Evolutionary conservation across 2,888 invertebrate species (phyloP).

Genomic region (Laothoe populi): DNA sequence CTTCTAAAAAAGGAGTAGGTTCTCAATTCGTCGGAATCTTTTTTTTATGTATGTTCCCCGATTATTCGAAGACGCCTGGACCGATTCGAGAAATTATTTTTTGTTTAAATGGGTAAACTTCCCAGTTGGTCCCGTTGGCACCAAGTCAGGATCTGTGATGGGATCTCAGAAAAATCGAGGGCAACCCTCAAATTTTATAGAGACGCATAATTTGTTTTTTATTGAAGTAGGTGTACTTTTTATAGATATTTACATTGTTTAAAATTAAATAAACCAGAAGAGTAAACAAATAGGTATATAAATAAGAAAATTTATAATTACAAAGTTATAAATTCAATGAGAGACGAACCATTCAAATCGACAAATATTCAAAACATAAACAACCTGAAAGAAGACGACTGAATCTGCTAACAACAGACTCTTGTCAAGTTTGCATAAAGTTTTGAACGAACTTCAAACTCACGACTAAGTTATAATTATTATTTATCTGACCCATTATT

Average conservation of each 20-base stretch:
- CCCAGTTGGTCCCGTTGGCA: no score
- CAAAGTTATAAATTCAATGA: background rate
- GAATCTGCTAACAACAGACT: slow-evolving; percentile 15
- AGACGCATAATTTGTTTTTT: no score
- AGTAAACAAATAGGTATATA: background rate
- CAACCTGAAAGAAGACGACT: background rate
- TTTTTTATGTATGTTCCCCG: no score
- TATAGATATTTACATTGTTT: background rate
- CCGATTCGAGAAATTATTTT: no score
- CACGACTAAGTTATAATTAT: slow-evolving; percentile 14
- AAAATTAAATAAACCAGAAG: background rate
- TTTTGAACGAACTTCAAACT: slow-evolving; percentile 12
- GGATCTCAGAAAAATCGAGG: no score
- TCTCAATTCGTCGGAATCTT: no score
- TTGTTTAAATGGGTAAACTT: no score
- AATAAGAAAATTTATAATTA: background rate
- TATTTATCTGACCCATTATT: slow-evolving; percentile 8
- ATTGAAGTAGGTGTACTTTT: no score
- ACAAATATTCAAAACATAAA: slow-evolving; percentile 17
- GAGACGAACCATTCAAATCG: background rate
- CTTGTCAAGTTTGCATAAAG: slow-evolving; percentile 9
- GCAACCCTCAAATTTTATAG: no score
- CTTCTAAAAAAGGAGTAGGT: no score
- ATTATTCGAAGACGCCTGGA: no score
- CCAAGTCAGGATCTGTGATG: no score